A percentile compares a stretch with the other conserved stretches of the same genome.
Evolutionary conservation across 2,797 vertebrate genomes (phyloP).

Genomic region (Gila robusta): DNA sequence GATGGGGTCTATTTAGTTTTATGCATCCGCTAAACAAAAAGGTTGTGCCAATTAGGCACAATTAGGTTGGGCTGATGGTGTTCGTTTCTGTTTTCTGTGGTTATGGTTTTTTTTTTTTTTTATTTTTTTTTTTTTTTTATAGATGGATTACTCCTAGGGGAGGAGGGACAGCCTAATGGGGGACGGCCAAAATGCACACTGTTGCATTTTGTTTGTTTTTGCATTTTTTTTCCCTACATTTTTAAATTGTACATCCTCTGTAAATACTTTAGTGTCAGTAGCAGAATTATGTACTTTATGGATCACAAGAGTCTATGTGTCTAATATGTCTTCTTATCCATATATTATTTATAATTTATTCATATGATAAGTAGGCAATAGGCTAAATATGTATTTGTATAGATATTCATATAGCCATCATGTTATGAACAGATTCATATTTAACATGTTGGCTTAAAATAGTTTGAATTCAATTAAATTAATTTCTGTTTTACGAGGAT

Average conservation of each 20-base stretch:
- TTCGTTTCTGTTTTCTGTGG: neutral
- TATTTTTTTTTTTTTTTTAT: too few relatives aligned
- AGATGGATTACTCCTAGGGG: neutral
- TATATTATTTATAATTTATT: too few relatives aligned
- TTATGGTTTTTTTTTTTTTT: too few relatives aligned
- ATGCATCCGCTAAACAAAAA: neutral
- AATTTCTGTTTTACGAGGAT: neutral
- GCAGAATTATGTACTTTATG: neutral
- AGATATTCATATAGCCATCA: neutral
- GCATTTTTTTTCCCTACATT: neutral
- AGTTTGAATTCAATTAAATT: neutral
- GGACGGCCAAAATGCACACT: neutral
- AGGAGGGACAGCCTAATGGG: neutral
- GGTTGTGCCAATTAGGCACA: neutral
- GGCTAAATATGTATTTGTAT: too few relatives aligned
- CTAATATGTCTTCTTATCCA: neutral
- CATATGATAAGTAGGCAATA: neutral
- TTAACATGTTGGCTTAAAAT: neutral
- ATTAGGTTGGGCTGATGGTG: neutral
- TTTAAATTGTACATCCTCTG: neutral
- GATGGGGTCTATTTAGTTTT: neutral
- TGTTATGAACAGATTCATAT: neutral
- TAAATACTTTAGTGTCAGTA: neutral
- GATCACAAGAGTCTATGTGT: neutral
- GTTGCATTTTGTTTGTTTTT: neutral